phyloP scores from a whole-genome alignment of 2,113 vertebrate genomes.

The Rhinoderma darwinii region DNA sequence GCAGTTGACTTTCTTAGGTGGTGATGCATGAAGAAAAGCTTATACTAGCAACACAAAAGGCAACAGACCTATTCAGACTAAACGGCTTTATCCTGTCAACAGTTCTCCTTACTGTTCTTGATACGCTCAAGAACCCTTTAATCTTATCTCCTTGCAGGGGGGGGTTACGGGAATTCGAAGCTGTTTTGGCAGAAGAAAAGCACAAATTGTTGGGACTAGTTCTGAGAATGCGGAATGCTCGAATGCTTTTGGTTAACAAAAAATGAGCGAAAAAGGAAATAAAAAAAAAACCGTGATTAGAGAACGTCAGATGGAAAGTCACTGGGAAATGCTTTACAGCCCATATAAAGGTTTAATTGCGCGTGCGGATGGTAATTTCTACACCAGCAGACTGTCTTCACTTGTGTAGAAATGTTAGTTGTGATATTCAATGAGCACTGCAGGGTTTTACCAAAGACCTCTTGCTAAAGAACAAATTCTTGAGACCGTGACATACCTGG shows the following conservation, averaged over 20 bases:
- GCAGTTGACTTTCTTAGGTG: not conserved
- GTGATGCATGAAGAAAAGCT: not conserved
- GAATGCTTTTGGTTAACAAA: not conserved
- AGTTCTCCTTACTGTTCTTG: constrained; percentile 6
- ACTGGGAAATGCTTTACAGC: not conserved
- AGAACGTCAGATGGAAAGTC: not conserved
- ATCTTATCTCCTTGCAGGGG: constrained; percentile 1
- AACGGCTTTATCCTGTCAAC: not conserved
- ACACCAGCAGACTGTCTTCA: not conserved
- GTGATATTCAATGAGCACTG: not conserved
- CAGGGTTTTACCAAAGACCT: not conserved
- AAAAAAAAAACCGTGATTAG: not conserved
- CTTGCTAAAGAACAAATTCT: not conserved
- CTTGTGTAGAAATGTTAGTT: not conserved
- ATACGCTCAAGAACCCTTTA: constrained; percentile 1
- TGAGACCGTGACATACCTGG: not conserved
- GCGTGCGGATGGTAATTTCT: no score
- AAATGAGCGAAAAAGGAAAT: not conserved
- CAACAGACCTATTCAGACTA: not conserved
- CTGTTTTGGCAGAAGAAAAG: not conserved
- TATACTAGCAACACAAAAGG: not conserved
- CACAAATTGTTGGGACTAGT: not conserved
- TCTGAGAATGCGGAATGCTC: not conserved
- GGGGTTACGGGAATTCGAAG: constrained; percentile 19
- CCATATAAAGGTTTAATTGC: not conserved